Conservation (phyloP, 2,888 invertebrate species). For the Drosophila barbarae region DNA sequence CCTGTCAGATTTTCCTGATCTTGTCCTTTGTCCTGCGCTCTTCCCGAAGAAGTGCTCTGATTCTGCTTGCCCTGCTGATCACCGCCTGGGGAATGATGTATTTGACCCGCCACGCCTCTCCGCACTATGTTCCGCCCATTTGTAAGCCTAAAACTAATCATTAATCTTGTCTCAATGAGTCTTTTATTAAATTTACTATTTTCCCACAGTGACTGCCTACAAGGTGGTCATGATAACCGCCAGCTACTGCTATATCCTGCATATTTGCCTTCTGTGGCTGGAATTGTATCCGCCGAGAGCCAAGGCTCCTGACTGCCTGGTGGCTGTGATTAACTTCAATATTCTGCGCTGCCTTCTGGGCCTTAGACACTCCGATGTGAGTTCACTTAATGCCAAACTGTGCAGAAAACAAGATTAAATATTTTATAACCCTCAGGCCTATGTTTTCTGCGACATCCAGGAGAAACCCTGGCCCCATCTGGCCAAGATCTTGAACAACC, state of each 20-base stretch:
- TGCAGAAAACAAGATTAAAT: not conserved
- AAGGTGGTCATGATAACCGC: constrained; percentile 65
- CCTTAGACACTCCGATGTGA: constrained; percentile 72
- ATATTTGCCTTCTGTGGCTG: constrained; percentile 75
- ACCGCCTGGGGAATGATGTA: constrained; percentile 73
- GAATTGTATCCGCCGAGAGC: constrained; percentile 73
- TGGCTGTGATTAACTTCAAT: constrained; percentile 60
- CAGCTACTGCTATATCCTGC: constrained; percentile 72
- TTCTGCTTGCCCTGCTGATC: constrained; percentile 70
- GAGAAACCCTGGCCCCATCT: constrained; percentile 76
- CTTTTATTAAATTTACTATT: not conserved
- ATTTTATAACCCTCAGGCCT: constrained; percentile 53
- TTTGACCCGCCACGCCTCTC: constrained; percentile 73
- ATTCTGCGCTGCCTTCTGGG: constrained; percentile 67
- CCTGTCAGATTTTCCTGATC: constrained; percentile 67
- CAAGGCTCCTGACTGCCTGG: constrained; percentile 58
- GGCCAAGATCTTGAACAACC: constrained; percentile 71
- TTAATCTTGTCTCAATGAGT: not conserved
- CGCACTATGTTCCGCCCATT: constrained; percentile 73
- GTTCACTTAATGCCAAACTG: constrained; percentile 15
- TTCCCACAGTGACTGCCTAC: constrained; percentile 67
- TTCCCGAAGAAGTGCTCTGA: constrained; percentile 72
- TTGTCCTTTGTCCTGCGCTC: constrained; percentile 75
- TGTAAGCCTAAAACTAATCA: constrained; percentile 57
- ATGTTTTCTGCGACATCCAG: constrained; percentile 67